Conservation (phyloP, 2,888 invertebrate species). For the Candidula unifasciata region DNA sequence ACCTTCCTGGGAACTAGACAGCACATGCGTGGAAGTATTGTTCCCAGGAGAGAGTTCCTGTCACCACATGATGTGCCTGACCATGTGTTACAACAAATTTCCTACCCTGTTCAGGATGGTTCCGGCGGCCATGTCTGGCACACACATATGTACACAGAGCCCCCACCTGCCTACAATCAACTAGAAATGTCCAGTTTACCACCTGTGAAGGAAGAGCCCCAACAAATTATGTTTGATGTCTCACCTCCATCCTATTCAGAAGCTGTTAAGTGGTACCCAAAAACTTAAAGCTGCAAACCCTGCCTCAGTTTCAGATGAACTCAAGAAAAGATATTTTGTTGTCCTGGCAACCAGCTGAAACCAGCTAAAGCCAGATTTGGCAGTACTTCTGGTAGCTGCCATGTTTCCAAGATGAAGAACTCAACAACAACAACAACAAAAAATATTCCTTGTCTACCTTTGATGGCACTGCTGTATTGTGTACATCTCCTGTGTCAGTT, state of each 20-base stretch:
- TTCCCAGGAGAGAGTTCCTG: neutral
- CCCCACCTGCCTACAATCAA: conserved; percentile 7
- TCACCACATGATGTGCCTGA: neutral
- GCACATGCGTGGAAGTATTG: neutral
- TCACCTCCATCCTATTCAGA: conserved; percentile 18
- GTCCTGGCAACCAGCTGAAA: no score
- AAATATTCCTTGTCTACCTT: no score
- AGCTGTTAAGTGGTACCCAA: conserved; percentile 14
- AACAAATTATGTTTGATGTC: neutral
- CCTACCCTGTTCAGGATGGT: neutral
- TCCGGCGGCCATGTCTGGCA: neutral
- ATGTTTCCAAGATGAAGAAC: no score
- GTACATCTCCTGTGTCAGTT: no score
- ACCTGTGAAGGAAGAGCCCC: neutral
- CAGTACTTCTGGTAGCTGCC: no score
- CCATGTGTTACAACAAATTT: neutral
- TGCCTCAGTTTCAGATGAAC: no score
- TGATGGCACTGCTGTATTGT: no score
- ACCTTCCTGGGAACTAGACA: conserved; percentile 10
- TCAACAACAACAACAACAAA: no score
- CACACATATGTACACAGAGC: neutral
- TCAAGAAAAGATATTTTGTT: no score
- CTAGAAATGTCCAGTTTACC: neutral
- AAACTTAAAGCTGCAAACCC: neutral
- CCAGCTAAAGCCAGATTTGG: no score